These are phyloP conservation scores for Oophaga sylvatica DNA, from an alignment of 2,797 vertebrate genomes.

Conservation along the genomic window DNA sequence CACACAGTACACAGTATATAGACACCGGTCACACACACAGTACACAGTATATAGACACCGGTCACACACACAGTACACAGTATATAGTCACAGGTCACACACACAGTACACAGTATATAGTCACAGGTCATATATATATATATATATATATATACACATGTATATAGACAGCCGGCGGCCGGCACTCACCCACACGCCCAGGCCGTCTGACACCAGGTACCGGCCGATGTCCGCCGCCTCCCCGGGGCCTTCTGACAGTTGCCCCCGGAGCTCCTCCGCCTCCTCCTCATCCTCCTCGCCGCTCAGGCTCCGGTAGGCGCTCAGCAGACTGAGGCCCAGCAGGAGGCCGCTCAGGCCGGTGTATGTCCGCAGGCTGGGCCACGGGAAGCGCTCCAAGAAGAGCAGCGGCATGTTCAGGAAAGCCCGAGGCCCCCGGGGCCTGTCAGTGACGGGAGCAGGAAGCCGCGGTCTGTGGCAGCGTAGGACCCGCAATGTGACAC, in stretches of 20 bases:
- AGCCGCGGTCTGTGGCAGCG: too few species aligned
- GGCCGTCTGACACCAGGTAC: conserved; percentile 87
- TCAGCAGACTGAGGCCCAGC: conserved; percentile 84
- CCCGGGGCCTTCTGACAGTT: conserved; percentile 18
- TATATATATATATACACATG: too few species aligned
- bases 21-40: too few species aligned
- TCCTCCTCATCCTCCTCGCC: conserved; percentile 50
- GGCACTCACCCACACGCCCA: conserved; percentile 90
- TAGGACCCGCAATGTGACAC: too few species aligned
- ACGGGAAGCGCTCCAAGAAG: conserved; percentile 94
- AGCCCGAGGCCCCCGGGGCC: conserved; percentile 12
- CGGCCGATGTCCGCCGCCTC: conserved; percentile 77
- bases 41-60: too few species aligned
- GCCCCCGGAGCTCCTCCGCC: conserved; percentile 66
- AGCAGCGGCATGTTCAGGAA: conserved; percentile 86
- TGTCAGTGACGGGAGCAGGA: background rate
- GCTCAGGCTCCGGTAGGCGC: conserved; percentile 86
- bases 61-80: too few species aligned
- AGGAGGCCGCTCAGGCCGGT: conserved; percentile 86
- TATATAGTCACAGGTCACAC: too few species aligned
- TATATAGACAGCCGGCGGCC: too few species aligned
- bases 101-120: too few species aligned
- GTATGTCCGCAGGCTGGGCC: conserved; percentile 95
- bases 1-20: too few species aligned
- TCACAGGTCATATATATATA: too few species aligned